Conservation (phyloP, 2,113 vertebrate species). For the Phrynocephalus versicolor region DNA sequence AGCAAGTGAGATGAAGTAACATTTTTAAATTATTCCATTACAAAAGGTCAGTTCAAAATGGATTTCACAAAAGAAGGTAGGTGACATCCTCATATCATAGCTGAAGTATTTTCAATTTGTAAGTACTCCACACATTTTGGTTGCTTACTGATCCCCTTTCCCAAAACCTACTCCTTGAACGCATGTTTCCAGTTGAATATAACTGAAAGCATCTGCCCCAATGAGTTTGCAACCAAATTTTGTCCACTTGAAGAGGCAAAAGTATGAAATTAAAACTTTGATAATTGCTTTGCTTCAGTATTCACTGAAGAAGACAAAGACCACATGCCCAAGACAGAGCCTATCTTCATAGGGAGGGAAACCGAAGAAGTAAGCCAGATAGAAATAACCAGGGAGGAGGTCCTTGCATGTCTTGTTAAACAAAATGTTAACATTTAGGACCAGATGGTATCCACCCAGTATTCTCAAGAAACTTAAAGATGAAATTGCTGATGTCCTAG, state of each 20-base stretch:
- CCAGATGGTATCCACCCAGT: too few species aligned
- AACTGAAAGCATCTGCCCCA: neutral
- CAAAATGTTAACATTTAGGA: too few species aligned
- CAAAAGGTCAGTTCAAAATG: neutral
- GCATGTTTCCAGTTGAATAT: neutral
- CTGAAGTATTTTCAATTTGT: neutral
- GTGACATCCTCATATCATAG: neutral
- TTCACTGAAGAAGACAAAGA: too few species aligned
- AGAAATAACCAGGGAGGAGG: too few species aligned
- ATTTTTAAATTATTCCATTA: constrained; percentile 3
- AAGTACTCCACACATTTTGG: neutral
- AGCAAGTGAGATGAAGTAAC: neutral
- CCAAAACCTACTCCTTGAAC: neutral
- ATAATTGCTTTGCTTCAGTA: too few species aligned
- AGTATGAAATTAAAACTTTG: neutral
- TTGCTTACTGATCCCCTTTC: neutral
- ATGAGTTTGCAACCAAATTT: neutral
- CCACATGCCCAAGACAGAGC: too few species aligned
- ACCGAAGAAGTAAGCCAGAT: too few species aligned
- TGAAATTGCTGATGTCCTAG: too few species aligned
- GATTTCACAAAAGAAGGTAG: neutral
- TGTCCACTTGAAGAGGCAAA: neutral
- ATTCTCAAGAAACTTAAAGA: too few species aligned
- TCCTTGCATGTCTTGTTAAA: too few species aligned
- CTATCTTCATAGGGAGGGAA: too few species aligned